Evolutionary conservation across 1,140 invertebrate species (phyloP), one percentile per base, ranked within the genome.

Genomic region (Planococcus citri): DNA sequence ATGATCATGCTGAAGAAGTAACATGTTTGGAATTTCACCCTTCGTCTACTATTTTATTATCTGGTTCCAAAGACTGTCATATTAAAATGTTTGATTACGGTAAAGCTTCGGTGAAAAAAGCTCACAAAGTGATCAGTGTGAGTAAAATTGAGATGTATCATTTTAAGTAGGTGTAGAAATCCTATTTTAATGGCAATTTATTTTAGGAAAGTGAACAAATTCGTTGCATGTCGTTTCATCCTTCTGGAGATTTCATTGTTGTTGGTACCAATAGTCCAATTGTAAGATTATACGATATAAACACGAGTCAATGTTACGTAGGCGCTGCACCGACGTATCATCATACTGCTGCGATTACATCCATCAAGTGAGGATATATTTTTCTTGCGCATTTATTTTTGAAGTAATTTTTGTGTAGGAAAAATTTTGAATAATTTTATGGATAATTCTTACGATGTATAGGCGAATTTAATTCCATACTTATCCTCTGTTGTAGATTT

Each of bases 81-180:
- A 87, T 99, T 25, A 95, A 98, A 78, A 82, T 99, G 21, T 99
- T 98, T 80, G 97, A 99, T 77, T 99, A 92, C 74, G 95, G 94
- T 22, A 98, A 98, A 81, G 92, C 95, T 0, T 96, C 95, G 1
- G 95, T 97, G 0, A 98, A 98, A 78, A 96, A 98, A 78, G 95
- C 96, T 0, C 95, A 92, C 79, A 93, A 94, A 76, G 95, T 91
- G 64, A 92, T 97, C 33, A 94, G 87, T 27, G 85, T 86, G 76
- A 79, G 79, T 76, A 58, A 24, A 24, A 33, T 70, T 21, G 22
- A 22, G 14, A 70, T 27, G 1, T 60, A 17, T 70, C 51, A 21
- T 71, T n/a, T 68, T 22, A 51, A 61, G 68, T 21, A 67, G 38
- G 67, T 20, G n/a, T n/a, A 38, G 20, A 25, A 57, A 37, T 41